Percentiles rank a stretch among this genome's conserved stretches.
Conservation (phyloP, 2,888 invertebrate species). For the Neuroscelio doddi region DNA sequence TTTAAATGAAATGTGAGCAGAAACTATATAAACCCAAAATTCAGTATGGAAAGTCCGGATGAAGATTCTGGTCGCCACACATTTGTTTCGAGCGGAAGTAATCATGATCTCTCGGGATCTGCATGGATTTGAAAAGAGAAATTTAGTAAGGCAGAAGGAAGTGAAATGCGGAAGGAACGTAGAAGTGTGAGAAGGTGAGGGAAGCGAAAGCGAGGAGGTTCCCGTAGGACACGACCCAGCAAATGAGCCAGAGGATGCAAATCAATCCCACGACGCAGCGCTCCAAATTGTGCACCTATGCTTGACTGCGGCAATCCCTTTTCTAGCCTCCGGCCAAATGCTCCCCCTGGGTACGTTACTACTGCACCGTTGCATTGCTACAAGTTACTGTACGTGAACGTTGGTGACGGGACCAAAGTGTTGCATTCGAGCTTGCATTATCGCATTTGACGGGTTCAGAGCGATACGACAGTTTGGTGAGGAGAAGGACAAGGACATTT, state of each 20-base stretch:
- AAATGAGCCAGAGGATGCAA: conserved; percentile 70
- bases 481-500: conserved; percentile 14
- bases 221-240: conserved; percentile 63
- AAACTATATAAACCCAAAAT: too few relatives aligned
- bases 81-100: conserved; percentile 9
- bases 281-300: conserved; percentile 62
- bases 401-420: conserved; percentile 23
- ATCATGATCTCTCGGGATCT: conserved; percentile 15
- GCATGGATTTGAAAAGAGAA: conserved; percentile 19
- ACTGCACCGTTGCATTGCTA: conserved; percentile 30
- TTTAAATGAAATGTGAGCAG: too few relatives aligned
- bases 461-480: conserved; percentile 33
- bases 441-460: conserved; percentile 51
- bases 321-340: conserved; percentile 52
- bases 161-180: conserved; percentile 15
- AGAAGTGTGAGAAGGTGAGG: conserved; percentile 3
- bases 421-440: conserved; percentile 52
- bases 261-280: conserved; percentile 66
- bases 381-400: conserved; percentile 27
- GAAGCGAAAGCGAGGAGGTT: conserved; percentile 24
- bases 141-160: conserved; percentile 26
- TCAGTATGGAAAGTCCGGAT: too few relatives aligned
- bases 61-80: too few relatives aligned
- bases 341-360: conserved; percentile 57
- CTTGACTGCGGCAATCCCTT: conserved; percentile 65